These are phyloP conservation scores for Acanthosepion esculentum DNA, from an alignment of 2,888 invertebrate species.

Conservation along the genomic window DNA sequence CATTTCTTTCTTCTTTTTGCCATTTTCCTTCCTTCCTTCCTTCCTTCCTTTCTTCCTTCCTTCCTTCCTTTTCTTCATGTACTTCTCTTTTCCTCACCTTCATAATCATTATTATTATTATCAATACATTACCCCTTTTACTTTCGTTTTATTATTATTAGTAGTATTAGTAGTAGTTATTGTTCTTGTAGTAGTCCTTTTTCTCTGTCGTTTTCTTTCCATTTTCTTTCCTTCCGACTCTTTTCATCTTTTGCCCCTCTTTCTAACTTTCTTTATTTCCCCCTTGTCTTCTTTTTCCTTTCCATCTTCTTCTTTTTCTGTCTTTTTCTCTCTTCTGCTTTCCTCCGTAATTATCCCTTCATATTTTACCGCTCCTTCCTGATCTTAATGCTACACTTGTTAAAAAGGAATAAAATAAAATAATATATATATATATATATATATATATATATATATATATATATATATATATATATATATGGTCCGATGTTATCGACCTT, in stretches of 20 bases:
- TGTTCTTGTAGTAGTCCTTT: neutral
- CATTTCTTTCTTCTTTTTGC: too few relatives aligned
- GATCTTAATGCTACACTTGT: neutral
- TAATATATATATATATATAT: too few relatives aligned
- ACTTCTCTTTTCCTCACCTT: neutral
- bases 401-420: neutral
- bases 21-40: too few relatives aligned
- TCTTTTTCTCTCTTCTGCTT: too few relatives aligned
- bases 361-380: neutral
- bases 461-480: too few relatives aligned
- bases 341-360: too few relatives aligned
- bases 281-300: too few relatives aligned
- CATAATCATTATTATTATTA: neutral
- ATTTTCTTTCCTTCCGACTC: neutral
- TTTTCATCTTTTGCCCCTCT: neutral
- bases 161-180: too few relatives aligned
- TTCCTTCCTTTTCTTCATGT: neutral
- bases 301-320: too few relatives aligned
- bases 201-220: neutral
- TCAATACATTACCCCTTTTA: neutral
- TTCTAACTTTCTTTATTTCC: too few relatives aligned
- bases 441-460: too few relatives aligned
- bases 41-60: too few relatives aligned
- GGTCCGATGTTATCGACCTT: neutral
- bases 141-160: neutral